These are phyloP conservation scores for Otolemur garnettii DNA, from an alignment of 2,113 vertebrate species.

Conservation along the genomic window DNA sequence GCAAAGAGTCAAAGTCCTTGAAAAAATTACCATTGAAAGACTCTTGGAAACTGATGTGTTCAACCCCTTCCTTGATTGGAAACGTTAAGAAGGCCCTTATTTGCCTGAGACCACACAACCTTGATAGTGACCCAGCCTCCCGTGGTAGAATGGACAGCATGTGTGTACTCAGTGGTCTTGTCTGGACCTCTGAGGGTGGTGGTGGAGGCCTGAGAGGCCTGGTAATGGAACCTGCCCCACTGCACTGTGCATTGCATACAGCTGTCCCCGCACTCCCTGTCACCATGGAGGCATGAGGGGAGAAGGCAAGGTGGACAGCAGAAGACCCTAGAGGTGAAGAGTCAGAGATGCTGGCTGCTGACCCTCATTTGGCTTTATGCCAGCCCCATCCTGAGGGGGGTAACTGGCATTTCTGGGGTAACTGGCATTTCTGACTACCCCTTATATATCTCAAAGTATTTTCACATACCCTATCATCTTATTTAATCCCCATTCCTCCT, in stretches of 20 bases:
- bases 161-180: no score
- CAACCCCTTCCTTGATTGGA: not conserved
- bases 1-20: not conserved
- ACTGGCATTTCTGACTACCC: not conserved
- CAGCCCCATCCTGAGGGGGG: not conserved
- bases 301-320: not conserved
- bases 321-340: not conserved
- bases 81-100: not conserved
- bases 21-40: not conserved
- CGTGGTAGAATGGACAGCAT: not conserved
- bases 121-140: not conserved
- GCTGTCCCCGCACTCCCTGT: not conserved
- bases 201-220: not conserved
- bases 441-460: not conserved
- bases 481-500: not conserved
- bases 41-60: not conserved
- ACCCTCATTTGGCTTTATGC: not conserved
- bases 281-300: no score
- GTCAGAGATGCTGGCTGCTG: not conserved
- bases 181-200: not conserved
- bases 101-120: not conserved
- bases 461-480: not conserved
- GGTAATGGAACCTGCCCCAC: not conserved
- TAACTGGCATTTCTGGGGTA: not conserved
- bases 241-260: not conserved